These are phyloP conservation scores for Drosophila nr. fundita DNA, from an alignment of 2,888 invertebrate genomes.

Conservation along the genomic window DNA sequence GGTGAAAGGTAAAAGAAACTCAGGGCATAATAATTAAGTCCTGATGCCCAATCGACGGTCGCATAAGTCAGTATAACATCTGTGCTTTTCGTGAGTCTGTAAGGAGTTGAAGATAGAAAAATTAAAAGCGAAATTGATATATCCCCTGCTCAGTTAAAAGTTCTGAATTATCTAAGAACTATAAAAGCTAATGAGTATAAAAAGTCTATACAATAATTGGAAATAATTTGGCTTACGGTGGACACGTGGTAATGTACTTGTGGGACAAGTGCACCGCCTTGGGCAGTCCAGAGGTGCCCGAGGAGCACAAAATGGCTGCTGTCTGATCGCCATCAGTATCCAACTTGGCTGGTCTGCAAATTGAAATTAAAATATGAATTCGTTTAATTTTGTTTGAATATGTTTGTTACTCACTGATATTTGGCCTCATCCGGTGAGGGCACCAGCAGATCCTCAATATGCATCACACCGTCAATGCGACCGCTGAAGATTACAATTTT, in stretches of 20 bases:
- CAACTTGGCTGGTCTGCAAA: constrained; percentile 40
- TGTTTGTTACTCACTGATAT: constrained; percentile 39
- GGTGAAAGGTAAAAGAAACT: constrained; percentile 39
- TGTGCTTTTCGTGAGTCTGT: constrained; percentile 44
- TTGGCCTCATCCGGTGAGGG: constrained; percentile 38
- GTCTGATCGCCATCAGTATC: constrained; percentile 47
- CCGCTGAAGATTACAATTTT: constrained; percentile 52
- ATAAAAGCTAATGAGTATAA: neutral
- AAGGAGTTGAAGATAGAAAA: neutral
- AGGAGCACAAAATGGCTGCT: constrained; percentile 69
- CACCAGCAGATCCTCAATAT: constrained; percentile 50
- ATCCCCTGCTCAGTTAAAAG: neutral
- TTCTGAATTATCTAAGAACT: neutral
- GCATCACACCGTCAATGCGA: constrained; percentile 41
- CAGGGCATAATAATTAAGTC: constrained; percentile 49
- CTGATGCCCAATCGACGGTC: constrained; percentile 62
- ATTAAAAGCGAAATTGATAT: neutral
- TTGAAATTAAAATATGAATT: neutral
- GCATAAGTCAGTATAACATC: constrained; percentile 60
- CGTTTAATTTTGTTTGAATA: neutral
- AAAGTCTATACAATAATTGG: no score
- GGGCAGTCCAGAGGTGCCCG: constrained; percentile 72
- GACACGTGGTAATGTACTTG: constrained; percentile 22
- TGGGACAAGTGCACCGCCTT: constrained; percentile 72
- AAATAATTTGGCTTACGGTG: constrained; percentile 37